Evolutionary conservation across 1,140 invertebrate species (phyloP), one percentile per base, ranked within the genome.

Genomic region (Heliconius hermathena): DNA sequence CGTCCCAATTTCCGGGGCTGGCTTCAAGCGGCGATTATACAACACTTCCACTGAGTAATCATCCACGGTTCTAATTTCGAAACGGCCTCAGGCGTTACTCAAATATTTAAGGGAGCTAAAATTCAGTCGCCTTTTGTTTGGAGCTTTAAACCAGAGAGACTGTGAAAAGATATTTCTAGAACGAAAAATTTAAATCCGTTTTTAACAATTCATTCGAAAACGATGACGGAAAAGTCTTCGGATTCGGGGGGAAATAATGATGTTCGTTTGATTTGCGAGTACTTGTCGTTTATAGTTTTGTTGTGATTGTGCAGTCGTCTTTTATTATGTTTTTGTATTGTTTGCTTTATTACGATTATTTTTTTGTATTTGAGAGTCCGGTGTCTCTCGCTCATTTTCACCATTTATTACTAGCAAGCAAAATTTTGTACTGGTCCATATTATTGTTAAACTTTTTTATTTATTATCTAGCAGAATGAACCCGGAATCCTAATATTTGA

Each of bases 31-130:
- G 18, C 77, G 76, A 81, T 81, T 81, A 81, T 81, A 78, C 73
- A 81, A 75, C 76, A 75, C 73, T 81, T 78, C 73, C 16, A 46
- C 49, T 66, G 71, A 78, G 73, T 78, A 76, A 81, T 81, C 77
- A 76, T 70, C 74, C 66, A 78, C 73, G 36, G 52, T 52, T 74
- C 80, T 81, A 81, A 81, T 81, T 81, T 81, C 41, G 52, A 57
- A 36, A 49, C 70, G 60, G 80, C 80, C 60, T 70, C 76, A 57
- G 80, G 80, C 73, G 76, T 81, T 81, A 76, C 76, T 81, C 77
- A 81, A 81, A 81, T 81, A 81, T 81, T 81, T 76, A 81, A 81
- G 80, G 29, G 66, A 77, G 49, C 74, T 76, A 73, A 81, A 81
- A 81, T 76, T 81, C 80, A 70, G 77, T 73, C 73, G 76, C 71